Base-by-base conservation (phyloP, 2,797 vertebrate genomes). In the Dryobates pubescens region DNA sequence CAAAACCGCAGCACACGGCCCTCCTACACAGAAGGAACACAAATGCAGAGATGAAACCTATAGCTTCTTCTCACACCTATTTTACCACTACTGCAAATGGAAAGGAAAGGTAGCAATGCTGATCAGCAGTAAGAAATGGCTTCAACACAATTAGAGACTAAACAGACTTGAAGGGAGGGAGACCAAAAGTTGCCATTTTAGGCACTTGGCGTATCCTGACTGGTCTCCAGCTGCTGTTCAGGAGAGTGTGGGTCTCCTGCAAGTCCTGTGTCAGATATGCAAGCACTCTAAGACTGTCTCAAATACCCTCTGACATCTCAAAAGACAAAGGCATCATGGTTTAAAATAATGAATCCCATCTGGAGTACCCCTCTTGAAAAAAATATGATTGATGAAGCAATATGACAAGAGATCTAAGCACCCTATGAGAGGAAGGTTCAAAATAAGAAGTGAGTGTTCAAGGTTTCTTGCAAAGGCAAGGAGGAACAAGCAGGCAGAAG, bases 391-490 rank as follows among this genome's bases (percentile, higher is more conserved):
- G 43, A 82, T 85, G 49, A 82, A 9, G 30, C 27, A 82, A 10
- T 19, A 38, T 9, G 34, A 70, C n/a, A 2, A 2, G 5, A 85
- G 29, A 76, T 54, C 61, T 30, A 62, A 51, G 13, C 13, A 83
- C 6, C 14, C 56, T 53, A n/a, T 16, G 78, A 65, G 24, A 53
- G 11, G 2, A 65, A 22, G 8, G 22, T 29, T 29, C 58, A 68
- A 79, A 73, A 6, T 7, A 72, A 79, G 34, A 74, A 36, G 32
- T 10, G 20, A 49, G n/a, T 15, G 24, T 43, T 89, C 47, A 62
- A 72, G 53, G 83, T n/a, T 70, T 75, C 73, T 91, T 83, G 53
- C 89, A 93, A 91, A 82, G 92, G 75, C 85, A 86, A 69, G 47
- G 29, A 87, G 19, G 59, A 82, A 61, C 0, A 2, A 95, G 32